A percentile compares a stretch with the other conserved stretches of the same genome.
phyloP scores from a whole-genome alignment of 2,113 vertebrate species.

The Cervus canadensis region DNA sequence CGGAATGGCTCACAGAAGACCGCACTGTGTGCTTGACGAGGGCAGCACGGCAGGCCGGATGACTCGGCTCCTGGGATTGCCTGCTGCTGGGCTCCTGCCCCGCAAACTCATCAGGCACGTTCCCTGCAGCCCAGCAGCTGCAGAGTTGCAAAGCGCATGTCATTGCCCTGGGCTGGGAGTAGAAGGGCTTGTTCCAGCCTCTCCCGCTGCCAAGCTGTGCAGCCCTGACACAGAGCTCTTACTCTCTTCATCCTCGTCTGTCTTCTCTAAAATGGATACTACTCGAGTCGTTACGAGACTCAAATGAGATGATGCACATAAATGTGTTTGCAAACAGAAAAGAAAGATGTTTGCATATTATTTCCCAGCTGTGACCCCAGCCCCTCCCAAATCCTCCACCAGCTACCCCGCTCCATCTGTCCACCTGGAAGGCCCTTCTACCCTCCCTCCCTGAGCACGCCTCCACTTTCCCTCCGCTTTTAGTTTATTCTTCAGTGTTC shows the following conservation, averaged over 20 bases:
- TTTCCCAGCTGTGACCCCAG: background rate
- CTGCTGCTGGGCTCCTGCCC: background rate
- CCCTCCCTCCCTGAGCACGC: background rate
- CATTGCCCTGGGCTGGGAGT: background rate
- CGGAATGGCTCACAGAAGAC: background rate
- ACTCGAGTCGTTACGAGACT: background rate
- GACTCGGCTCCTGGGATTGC: background rate
- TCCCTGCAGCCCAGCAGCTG: rapidly evolving
- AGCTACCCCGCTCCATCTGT: too few species aligned
- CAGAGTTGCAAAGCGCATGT: rapidly evolving
- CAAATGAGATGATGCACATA: background rate
- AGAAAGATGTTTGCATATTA: background rate
- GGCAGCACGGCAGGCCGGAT: background rate
- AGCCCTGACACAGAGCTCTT: background rate
- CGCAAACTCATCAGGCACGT: rapidly evolving
- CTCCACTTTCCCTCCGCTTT: background rate
- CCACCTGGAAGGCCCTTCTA: background rate
- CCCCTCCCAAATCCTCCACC: background rate
- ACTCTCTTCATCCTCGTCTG: background rate
- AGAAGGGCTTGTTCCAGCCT: background rate
- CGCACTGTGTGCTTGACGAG: background rate
- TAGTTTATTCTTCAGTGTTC: background rate
- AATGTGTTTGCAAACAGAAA: background rate
- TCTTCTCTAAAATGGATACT: background rate
- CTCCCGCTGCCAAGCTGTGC: background rate